Evolutionary conservation across 92 coral and sea anemone genomes (phyloP), one percentile per base, ranked within the genome.

Genomic region (Zoanthus gigantus): DNA sequence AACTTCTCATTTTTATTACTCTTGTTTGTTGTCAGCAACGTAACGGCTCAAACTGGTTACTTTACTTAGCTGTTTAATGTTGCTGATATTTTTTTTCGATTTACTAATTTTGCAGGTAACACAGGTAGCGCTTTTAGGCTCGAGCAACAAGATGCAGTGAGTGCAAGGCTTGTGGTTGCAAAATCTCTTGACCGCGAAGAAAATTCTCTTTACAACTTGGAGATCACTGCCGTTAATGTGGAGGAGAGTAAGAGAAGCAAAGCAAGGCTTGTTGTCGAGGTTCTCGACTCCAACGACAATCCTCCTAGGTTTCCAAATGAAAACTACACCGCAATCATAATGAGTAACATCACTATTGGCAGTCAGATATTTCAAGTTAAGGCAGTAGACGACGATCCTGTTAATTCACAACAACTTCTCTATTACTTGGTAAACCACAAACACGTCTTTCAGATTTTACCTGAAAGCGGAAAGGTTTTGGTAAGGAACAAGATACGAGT

Each of bases 241-340:
- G 94, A 93, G 6, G 98, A 95, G 80, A 89, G 90, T 77, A 95
- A 95, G 78, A 88, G 83, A 17, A 91, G 79, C n/a, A 86, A 89
- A 6, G 71, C 80, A 60, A 80, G 74, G 76, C 32, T 95, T 8
- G 58, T 80, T 66, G 89, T 95, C 54, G 89, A 88, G 31, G 92
- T 95, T 17, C 65, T 85, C 31, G 98, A 95, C 69, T 83, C 84
- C 14, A 95, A 95, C 46, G 98, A 95, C 78, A 95, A 95, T 68
- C 77, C 89, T 0, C 98, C 98, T 0, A 81, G 73, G 74, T 95
- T 95, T 65, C 79, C 91, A 44, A 73, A 46, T 28, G 45, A 65
- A 9, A 77, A 79, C 50, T 93, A 93, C 50, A 79, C 88, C 42
- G 87, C 80, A 78, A 91, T 94, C 5, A 89, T 95, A 28, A 87